Evolutionary conservation across 1,140 invertebrate genomes (phyloP), one percentile per base, ranked within the genome.

Genomic region (Listronotus bonariensis): DNA sequence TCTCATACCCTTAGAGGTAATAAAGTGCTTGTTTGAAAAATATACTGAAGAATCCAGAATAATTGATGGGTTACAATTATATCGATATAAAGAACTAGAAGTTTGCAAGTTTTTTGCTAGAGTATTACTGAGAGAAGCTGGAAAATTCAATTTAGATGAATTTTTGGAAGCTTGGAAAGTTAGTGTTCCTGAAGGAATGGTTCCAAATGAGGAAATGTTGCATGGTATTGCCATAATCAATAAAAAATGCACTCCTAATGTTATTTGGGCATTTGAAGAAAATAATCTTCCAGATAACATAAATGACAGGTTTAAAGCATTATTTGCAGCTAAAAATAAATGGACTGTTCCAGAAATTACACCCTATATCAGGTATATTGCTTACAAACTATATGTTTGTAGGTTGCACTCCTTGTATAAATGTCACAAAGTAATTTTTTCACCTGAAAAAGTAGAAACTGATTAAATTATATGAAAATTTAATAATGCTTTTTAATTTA

Each of bases 321-420:
- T 96, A 11, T 96, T 96, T 73, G 85, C 88, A 74, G 84, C 82
- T 0, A 91, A 90, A 74, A 76, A 86, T 3, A 93, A 91, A 72
- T 96, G 94, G 94, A 92, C 88, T 17, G 80, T 91, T 8, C 83
- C 89, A 36, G 89, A 95, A 81, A 95, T 96, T 73, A 83, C 88
- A 9, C 93, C 94, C 0, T 96, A 93, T 75, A 86, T 96, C 31
- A 80, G 85, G 91, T 93, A 83, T 26, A 26, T 5, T 26, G 20
- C 20, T 26, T 26, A 26, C 1, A 26, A 26, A 26, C 2, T 5
- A 26, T 5, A 26, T 26, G 1, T 26, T 1, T 26, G 1, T 26
- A 26, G 20, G 20, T 1, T 26, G 20, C 20, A n/a, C n/a, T n/a
- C n/a, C n/a, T n/a, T n/a, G n/a, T 26, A 26, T 26, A 26, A 26